A percentile compares a stretch with the other conserved stretches of the same genome.
Evolutionary conservation across 2,888 invertebrate genomes (phyloP).

Genomic region (Camptogramma bilineatum): DNA sequence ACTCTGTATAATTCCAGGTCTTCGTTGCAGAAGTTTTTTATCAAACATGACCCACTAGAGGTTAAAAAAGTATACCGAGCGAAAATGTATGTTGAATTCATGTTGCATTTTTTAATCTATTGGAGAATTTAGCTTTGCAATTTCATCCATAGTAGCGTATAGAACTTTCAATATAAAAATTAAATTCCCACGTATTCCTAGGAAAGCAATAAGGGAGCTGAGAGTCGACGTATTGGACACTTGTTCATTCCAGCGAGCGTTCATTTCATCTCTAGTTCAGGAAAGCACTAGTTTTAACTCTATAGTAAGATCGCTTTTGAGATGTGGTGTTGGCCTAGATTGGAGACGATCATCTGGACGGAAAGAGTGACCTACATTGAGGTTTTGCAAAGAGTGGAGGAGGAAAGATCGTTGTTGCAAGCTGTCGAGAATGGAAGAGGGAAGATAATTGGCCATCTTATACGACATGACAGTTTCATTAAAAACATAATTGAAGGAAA

Average conservation of each 20-base stretch:
- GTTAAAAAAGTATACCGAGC: not conserved
- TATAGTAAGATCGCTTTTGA: not conserved
- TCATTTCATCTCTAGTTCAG: conserved; percentile 27
- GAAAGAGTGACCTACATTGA: no score
- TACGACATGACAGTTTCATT: no score
- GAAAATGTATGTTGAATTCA: not conserved
- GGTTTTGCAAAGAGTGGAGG: no score
- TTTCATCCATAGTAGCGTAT: conserved; percentile 4
- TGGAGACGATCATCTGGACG: no score
- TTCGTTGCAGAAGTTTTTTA: not conserved
- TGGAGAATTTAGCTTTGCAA: not conserved
- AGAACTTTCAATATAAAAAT: conserved; percentile 29
- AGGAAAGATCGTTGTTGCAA: no score
- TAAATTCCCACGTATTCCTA: conserved; percentile 20
- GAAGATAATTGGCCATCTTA: no score
- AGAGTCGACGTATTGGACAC: conserved; percentile 34
- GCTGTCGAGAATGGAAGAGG: no score
- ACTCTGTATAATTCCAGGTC: not conserved
- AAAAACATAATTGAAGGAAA: no score
- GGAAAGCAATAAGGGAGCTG: conserved; percentile 33
- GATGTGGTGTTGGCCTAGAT: no score
- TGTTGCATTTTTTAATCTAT: not conserved
- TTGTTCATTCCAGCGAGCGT: conserved; percentile 33
- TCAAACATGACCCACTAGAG: not conserved
- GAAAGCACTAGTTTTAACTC: conserved; percentile 2